phyloP scores from a whole-genome alignment of 2,888 invertebrate species.

The Ethmia dodecea region DNA sequence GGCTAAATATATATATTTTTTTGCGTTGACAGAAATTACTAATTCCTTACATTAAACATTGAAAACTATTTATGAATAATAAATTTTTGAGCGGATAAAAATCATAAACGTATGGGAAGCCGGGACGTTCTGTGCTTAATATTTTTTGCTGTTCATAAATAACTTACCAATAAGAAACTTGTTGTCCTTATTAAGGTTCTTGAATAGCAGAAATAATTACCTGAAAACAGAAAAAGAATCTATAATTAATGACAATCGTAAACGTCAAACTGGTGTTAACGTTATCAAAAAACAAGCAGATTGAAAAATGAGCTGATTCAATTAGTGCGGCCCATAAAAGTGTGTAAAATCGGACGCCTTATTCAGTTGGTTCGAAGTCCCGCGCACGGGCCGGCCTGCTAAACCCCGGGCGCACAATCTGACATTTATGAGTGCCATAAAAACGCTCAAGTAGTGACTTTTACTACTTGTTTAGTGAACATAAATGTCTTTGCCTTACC shows the following conservation, averaged over 20 bases:
- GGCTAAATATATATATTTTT: too few relatives aligned
- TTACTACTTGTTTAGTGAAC: slow-evolving; percentile 80
- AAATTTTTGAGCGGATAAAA: too few relatives aligned
- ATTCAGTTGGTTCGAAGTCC: slow-evolving; percentile 33
- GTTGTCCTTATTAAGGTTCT: slow-evolving; percentile 35
- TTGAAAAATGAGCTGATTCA: slow-evolving; percentile 56
- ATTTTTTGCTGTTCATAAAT: too few relatives aligned
- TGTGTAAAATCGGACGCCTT: slow-evolving; percentile 26
- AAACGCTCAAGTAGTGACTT: slow-evolving; percentile 79
- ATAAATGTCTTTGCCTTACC: slow-evolving; percentile 78
- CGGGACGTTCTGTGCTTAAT: too few relatives aligned
- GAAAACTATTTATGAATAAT: too few relatives aligned
- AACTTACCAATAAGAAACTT: slow-evolving; percentile 51
- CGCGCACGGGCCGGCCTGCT: slow-evolving; percentile 48
- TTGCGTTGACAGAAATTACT: too few relatives aligned
- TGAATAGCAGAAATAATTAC: slow-evolving; percentile 49
- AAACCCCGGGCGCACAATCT: slow-evolving; percentile 73
- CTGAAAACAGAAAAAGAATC: slow-evolving; percentile 47
- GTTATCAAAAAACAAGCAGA: slow-evolving; percentile 20
- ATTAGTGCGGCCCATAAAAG: slow-evolving; percentile 44
- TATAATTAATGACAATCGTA: slow-evolving; percentile 32
- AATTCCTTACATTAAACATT: too few relatives aligned
- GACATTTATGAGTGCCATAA: slow-evolving; percentile 79
- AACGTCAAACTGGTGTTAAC: slow-evolving; percentile 26
- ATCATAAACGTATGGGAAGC: too few relatives aligned